Evolutionary conservation across 2,888 invertebrate genomes (phyloP).

Genomic region (Coenonympha arcania): DNA sequence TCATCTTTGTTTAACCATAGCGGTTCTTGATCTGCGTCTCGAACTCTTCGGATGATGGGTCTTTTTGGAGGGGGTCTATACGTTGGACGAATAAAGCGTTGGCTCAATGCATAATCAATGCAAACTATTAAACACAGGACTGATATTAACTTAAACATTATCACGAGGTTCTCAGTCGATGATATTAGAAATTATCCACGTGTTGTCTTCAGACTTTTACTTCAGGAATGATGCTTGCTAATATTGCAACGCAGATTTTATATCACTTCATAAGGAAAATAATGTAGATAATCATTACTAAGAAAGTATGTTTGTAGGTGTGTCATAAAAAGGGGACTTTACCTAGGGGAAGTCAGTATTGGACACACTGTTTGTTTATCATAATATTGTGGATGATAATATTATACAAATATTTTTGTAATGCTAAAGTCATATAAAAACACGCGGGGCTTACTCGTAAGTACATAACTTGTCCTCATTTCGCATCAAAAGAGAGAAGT

Average conservation of each 20-base stretch:
- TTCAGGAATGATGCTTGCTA: not conserved
- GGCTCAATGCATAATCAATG: slow-evolving; percentile 31
- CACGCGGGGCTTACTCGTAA: no score
- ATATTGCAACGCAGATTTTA: not conserved
- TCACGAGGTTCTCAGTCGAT: no score
- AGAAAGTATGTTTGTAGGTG: not conserved
- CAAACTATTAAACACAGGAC: slow-evolving; percentile 29
- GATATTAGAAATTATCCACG: no score
- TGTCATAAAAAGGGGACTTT: not conserved
- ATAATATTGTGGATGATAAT: no score
- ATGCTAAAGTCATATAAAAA: no score
- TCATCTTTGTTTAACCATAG: slow-evolving; percentile 29
- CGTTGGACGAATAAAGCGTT: slow-evolving; percentile 32
- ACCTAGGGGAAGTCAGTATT: no score
- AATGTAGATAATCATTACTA: not conserved
- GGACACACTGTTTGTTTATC: no score
- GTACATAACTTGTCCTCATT: no score
- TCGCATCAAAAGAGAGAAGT: no score
- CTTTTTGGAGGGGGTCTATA: slow-evolving; percentile 30
- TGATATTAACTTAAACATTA: slow-evolving; percentile 28
- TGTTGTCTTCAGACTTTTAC: not conserved
- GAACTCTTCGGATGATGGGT: slow-evolving; percentile 30
- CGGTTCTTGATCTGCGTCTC: slow-evolving; percentile 30
- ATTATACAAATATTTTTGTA: no score
- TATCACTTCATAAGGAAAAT: not conserved